A percentile compares a stretch with the other conserved stretches of the same genome.
Evolutionary conservation across 2,888 invertebrate genomes (phyloP).

Genomic region (Lepidochitona cinerea): DNA sequence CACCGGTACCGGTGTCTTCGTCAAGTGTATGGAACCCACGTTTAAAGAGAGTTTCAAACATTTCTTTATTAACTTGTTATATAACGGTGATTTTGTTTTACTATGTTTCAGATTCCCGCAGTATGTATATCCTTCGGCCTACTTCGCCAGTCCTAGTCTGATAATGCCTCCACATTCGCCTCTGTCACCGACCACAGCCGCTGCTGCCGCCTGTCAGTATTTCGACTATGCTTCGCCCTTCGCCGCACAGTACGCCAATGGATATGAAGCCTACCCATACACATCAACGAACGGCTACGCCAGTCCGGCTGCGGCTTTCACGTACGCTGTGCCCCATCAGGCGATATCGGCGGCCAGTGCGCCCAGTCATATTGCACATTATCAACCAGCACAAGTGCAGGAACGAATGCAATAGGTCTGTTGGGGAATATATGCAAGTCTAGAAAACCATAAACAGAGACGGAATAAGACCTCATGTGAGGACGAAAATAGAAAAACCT

Average conservation of each 20-base stretch:
- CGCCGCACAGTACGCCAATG: constrained; percentile 39
- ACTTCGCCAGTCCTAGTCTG: constrained; percentile 42
- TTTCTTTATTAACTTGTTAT: neutral
- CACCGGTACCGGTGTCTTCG: too few species aligned
- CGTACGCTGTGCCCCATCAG: constrained; percentile 55
- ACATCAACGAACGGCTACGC: constrained; percentile 46
- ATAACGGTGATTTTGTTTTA: constrained; percentile 7
- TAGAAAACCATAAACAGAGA: too few species aligned
- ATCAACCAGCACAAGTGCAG: constrained; percentile 58
- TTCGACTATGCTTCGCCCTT: constrained; percentile 49
- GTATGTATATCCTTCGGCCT: constrained; percentile 57
- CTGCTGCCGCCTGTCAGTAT: constrained; percentile 46
- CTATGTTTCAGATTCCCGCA: constrained; percentile 50
- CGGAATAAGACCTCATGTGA: too few species aligned
- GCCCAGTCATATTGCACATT: constrained; percentile 47
- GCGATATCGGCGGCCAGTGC: constrained; percentile 42
- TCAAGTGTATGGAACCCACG: too few species aligned
- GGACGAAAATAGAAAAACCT: too few species aligned
- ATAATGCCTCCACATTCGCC: constrained; percentile 48
- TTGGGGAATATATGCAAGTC: too few species aligned
- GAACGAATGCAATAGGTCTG: constrained; percentile 54
- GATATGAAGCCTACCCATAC: constrained; percentile 53
- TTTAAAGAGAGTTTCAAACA: too few species aligned
- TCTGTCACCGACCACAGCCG: constrained; percentile 42
- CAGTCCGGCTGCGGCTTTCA: constrained; percentile 54